Percentiles rank a stretch among this genome's conserved stretches.
Conservation (phyloP, 2,888 invertebrate species). For the Rhyacophila evoluta region DNA sequence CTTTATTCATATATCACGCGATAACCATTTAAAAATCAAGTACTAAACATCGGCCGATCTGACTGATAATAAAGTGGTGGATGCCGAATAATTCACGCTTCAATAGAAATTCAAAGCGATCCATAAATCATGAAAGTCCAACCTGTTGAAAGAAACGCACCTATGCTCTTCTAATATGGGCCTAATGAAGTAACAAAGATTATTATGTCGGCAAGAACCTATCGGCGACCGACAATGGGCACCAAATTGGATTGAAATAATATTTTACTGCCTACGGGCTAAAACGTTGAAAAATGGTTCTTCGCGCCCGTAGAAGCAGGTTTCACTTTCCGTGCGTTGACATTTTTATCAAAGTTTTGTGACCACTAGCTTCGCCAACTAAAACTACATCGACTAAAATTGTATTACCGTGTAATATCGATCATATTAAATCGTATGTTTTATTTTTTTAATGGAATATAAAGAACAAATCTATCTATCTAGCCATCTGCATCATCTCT, state of each 20-base stretch:
- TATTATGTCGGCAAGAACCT: background rate
- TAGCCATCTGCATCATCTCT: no score
- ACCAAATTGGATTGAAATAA: constrained; percentile 3
- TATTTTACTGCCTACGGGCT: background rate
- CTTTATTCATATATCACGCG: background rate
- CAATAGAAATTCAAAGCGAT: background rate
- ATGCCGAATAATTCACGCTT: constrained; percentile 1
- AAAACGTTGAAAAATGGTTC: no score
- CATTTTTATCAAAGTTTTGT: background rate
- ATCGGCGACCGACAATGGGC: background rate
- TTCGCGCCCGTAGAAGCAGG: background rate
- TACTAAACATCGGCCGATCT: no score
- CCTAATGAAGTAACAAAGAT: constrained; percentile 10
- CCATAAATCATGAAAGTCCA: background rate
- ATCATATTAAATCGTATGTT: no score
- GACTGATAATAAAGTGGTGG: background rate
- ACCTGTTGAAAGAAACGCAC: background rate
- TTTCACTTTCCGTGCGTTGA: background rate
- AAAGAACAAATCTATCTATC: no score
- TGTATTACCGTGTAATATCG: no score
- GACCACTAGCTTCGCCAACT: no score
- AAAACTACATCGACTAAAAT: no score
- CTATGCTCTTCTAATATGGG: background rate
- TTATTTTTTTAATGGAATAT: no score
- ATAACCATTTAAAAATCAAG: background rate